A percentile compares a stretch with the other conserved stretches of the same genome.
Evolutionary conservation across 2,797 vertebrate genomes (phyloP).

Genomic region (Xyrichtys novacula): DNA sequence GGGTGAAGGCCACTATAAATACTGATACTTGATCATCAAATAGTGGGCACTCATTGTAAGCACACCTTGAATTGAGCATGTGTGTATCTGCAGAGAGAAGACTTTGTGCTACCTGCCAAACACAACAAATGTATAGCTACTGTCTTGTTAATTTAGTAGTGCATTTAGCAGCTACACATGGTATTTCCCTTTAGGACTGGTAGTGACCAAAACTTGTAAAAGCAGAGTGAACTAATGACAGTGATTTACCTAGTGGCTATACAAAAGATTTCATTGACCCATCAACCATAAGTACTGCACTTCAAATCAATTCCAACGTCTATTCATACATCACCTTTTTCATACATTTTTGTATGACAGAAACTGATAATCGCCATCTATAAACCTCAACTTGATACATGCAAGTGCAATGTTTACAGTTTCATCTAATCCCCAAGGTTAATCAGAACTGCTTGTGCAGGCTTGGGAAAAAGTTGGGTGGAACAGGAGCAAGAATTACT

Average conservation of each 20-base stretch:
- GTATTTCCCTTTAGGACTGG: not conserved
- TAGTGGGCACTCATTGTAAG: not conserved
- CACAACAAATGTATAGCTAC: not conserved
- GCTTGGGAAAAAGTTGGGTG: too few species aligned
- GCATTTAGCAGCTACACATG: not conserved
- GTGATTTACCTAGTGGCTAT: not conserved
- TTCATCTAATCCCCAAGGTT: too few species aligned
- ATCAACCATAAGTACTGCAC: too few species aligned
- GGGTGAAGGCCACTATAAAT: not conserved
- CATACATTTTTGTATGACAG: too few species aligned
- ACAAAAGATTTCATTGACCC: too few species aligned
- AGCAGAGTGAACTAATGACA: not conserved
- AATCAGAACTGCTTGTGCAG: too few species aligned
- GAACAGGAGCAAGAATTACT: too few species aligned
- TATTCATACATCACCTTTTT: too few species aligned
- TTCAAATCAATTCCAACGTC: not conserved
- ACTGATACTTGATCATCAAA: not conserved
- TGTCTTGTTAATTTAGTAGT: not conserved
- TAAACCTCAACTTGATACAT: too few species aligned
- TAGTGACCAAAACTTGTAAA: constrained; percentile 9
- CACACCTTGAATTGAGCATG: not conserved
- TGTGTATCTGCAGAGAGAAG: not conserved
- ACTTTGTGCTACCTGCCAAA: too few species aligned
- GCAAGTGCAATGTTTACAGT: too few species aligned
- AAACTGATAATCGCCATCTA: too few species aligned